Base-by-base conservation (phyloP, 2,888 invertebrate genomes). In the Caprella mutica region DNA sequence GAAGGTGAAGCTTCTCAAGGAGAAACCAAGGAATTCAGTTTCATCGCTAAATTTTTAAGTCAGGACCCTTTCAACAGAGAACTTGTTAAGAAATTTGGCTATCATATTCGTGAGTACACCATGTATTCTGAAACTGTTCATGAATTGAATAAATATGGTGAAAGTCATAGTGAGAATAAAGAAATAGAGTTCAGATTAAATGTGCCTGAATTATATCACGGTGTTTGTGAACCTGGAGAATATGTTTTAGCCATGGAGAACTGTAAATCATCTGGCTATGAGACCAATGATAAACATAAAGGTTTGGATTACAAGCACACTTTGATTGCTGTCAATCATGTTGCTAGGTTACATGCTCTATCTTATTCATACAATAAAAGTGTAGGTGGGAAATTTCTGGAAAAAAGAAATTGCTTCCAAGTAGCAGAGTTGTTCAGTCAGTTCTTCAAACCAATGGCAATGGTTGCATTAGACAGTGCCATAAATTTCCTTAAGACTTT, bases 231-330 rank as follows among this genome's bases (percentile, higher is more conserved):
- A 14, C 40, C 55, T 3, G 58, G 56, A 27, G 64, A 64, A 26
- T 64, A 60, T 52, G 64, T 64, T 5, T 39, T 64, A 23, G 60
- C 60, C 9, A 60, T 64, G 55, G 55, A 60, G 29, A 64, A 64
- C 38, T 43, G 59, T 29, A 64, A 64, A 24, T 53, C 51, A 12
- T 38, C 51, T 8, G 58, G 58, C 2, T 64, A 55, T 44, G 64
- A 60, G 53, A 60, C 56, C n/a, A 58, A 56, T 48, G 57, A 59
- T 6, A 60, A 60, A 21, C 38, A 24, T 38, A 46, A 64, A 23
- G 60, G 64, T 3, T 30, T 64, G 8, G 55, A 53, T 29, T 55
- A 58, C 21, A 42, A 56, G 21, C 60, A 64, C 27, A 57, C 56
- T 12, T 56, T 55, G 27, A 39, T 56, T 35, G 60, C 64, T 21